Evolutionary conservation across 1,140 invertebrate species (phyloP), one percentile per base, ranked within the genome.

Genomic region (Trissolcus basalis): DNA sequence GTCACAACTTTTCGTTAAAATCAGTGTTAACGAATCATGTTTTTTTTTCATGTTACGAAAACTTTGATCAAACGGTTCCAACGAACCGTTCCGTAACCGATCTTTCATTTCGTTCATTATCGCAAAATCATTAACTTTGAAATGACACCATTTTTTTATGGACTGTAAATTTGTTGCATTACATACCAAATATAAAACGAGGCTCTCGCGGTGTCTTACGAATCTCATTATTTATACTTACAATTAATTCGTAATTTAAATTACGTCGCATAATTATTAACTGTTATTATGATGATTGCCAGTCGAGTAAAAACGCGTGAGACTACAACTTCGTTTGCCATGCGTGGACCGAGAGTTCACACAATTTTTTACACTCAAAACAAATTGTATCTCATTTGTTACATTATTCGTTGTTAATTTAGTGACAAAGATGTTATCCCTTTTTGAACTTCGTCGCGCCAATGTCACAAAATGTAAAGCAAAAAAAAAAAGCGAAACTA

Each of bases 171-270:
- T 58, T 67, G 61, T 65, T 50, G 45, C 4, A 10, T 65, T 41
- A 9, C 32, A 65, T 67, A 67, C 71, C 71, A 74, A 74, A 74
- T 67, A 67, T 61, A 61, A n/a, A 11, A 61, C 45, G 71, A 74
- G 61, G 56, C 71, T 74, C 49, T 48, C 60, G 45, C 48, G 39
- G 9, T 56, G 14, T 56, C 19, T 54, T 54, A 65, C 14, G 71
- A 74, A 74, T 74, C 71, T 74, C 71, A 67, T 61, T 61, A 53
- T 61, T 74, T 74, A 48, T 74, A 74, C 33, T 55, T 67, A 55
- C 55, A 44, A 60, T n/a, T 50, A 49, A 65, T 51, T 72, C 27
- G 51, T 74, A 61, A 56, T 55, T 67, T 67, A 49, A 49, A 44
- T 43, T 36, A 61, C 32, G 16, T 49, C 19, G 39, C 32, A 33